A percentile compares a stretch with the other conserved stretches of the same genome.
Conservation (phyloP, 2,797 vertebrate species). For the Hippocampus kuda region DNA sequence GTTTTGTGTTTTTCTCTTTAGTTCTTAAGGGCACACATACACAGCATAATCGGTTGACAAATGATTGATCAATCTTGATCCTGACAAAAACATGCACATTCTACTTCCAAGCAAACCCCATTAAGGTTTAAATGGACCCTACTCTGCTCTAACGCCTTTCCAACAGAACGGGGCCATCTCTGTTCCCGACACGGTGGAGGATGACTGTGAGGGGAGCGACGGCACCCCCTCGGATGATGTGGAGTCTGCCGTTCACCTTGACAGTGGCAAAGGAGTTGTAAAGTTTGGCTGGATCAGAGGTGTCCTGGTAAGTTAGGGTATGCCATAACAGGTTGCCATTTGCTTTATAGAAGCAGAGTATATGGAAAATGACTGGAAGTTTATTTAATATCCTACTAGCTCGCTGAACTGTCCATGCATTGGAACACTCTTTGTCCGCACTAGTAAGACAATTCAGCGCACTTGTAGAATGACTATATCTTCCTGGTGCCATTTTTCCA, state of each 20-base stretch:
- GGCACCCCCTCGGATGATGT: conserved; percentile 70
- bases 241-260: conserved; percentile 58
- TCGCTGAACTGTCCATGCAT: background rate
- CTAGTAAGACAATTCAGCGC: background rate
- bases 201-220: conserved; percentile 70
- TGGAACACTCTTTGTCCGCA: background rate
- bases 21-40: conserved; percentile 19
- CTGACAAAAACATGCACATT: conserved; percentile 13
- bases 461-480: background rate
- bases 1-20: conserved; percentile 7
- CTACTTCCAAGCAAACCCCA: background rate
- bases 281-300: conserved; percentile 99
- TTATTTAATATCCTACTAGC: background rate
- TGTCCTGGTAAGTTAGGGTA: conserved; percentile 82
- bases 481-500: background rate
- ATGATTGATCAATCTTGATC: conserved; percentile 23
- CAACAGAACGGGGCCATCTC: conserved; percentile 55
- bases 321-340: conserved; percentile 5
- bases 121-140: background rate
- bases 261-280: conserved; percentile 56
- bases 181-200: conserved; percentile 60
- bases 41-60: conserved; percentile 5
- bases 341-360: conserved; percentile 17
- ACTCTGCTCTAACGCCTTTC: background rate
- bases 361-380: background rate